phyloP scores from a whole-genome alignment of 1,140 invertebrate genomes.

The Solenopsis invicta region DNA sequence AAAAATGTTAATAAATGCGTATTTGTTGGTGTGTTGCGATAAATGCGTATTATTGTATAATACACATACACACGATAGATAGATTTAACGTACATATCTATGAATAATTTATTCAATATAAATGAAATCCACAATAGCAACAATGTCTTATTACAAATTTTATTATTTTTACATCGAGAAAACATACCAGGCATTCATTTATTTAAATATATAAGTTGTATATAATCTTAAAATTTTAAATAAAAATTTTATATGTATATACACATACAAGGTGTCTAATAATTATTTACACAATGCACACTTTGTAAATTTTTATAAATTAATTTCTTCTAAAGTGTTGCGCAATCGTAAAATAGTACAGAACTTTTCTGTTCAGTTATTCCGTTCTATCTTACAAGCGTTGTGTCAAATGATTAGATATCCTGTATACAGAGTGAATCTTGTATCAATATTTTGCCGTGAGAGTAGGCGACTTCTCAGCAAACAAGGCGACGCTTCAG shows the following conservation, averaged over 20 bases:
- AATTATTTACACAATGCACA: too few species aligned
- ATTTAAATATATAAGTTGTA: conserved; percentile 29
- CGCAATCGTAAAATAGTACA: too few species aligned
- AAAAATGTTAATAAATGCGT: neutral
- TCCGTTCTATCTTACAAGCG: too few species aligned
- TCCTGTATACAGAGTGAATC: too few species aligned
- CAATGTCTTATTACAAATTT: conserved; percentile 5
- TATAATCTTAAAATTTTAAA: conserved; percentile 1
- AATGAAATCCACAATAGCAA: conserved; percentile 1
- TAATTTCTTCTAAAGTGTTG: too few species aligned
- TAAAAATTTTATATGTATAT: neutral
- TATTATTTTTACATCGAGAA: neutral
- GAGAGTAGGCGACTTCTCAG: too few species aligned
- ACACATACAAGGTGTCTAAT: neutral
- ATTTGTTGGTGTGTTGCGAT: neutral
- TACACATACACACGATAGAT: neutral
- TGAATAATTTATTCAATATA: conserved; percentile 16
- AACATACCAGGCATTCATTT: neutral
- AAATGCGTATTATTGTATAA: too few species aligned
- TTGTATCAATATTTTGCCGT: too few species aligned
- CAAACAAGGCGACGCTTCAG: too few species aligned
- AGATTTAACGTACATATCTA: neutral
- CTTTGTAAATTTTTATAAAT: too few species aligned
- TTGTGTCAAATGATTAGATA: too few species aligned
- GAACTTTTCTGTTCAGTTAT: too few species aligned